Evolutionary conservation across 2,113 vertebrate genomes (phyloP), one percentile per base, ranked within the genome.

Genomic region (Chaenogobius annularis): DNA sequence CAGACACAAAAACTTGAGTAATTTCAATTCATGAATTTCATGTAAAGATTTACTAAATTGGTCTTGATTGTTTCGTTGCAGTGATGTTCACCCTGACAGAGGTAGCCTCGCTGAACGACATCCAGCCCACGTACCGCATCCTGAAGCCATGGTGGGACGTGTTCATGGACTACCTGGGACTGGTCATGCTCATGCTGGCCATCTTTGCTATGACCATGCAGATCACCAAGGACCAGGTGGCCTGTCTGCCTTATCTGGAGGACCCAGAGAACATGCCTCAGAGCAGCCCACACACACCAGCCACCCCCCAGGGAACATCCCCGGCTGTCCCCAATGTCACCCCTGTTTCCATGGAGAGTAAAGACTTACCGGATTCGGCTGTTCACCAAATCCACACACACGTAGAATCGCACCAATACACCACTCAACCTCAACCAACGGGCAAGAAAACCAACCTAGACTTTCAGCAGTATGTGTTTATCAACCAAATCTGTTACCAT

Each of bases 61-160:
- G 35, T 35, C 26, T 40, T 7, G 14, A 1, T 86, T 54, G 63
- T 93, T 1, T 31, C 91, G 64, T 95, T 94, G 66, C 90, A 99
- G 96, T 90, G 92, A 99, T 99, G 98, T 98, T 99, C 91, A 96
- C 96, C 68, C 95, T 99, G 86, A 95, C 98, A 31, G 98, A 99
- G 94, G 96, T 99, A 92, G 96, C 96, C 62, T 98, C 96, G 1
- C 92, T 99, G 85, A 98, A 95, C 85, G 97, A 99, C 91, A 95
- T 98, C 87, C 97, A 97, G 88, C 97, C 98, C 63, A 98, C 96
- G 4, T 99, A 98, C 73, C 96, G 97, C 52, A 98, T 99, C 90
- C 91, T 99, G 86, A 99, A 99, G 90, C 98, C 98, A 95, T 99
- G 98, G 98, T 99, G 98, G 98, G 98, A 99, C n/a, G 97, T 99